phyloP scores from a whole-genome alignment of 2,113 vertebrate genomes.

The Euleptes europaea region DNA sequence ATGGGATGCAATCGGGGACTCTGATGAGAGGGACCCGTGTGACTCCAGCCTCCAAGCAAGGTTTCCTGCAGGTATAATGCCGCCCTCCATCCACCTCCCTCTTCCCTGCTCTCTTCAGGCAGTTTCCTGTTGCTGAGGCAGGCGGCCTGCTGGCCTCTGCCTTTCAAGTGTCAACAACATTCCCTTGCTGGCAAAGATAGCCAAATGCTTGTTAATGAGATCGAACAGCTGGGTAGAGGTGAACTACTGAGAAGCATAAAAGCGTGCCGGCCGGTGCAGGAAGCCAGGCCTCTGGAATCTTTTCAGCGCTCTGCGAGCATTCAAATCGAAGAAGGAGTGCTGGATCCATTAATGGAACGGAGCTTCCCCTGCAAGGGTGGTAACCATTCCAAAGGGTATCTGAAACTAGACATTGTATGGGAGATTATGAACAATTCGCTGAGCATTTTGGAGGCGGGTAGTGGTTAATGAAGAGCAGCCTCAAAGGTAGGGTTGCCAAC shows the following conservation, averaged over 20 bases:
- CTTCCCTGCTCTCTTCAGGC: constrained; percentile 79
- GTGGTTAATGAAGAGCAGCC: neutral
- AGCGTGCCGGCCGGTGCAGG: constrained; percentile 81
- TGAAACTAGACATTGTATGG: neutral
- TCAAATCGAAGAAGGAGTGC: constrained; percentile 81
- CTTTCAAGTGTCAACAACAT: constrained; percentile 87
- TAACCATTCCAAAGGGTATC: too few species aligned
- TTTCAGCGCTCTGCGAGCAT: constrained; percentile 81
- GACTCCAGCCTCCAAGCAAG: neutral
- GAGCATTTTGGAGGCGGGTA: too few species aligned
- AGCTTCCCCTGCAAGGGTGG: constrained; percentile 76
- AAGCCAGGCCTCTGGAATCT: constrained; percentile 82
- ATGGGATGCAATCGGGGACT: neutral
- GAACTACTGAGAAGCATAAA: constrained; percentile 83
- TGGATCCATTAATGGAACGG: constrained; percentile 81
- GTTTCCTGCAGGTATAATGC: too few species aligned
- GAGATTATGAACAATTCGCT: neutral
- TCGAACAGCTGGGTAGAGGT: constrained; percentile 83
- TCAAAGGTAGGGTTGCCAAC: too few species aligned
- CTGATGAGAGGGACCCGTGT: neutral
- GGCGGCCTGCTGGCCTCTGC: constrained; percentile 83
- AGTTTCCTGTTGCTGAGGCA: constrained; percentile 84
- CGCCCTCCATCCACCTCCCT: constrained; percentile 25
- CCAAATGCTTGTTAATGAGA: constrained; percentile 86
- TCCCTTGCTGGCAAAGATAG: constrained; percentile 75